phyloP scores from a whole-genome alignment of 2,113 vertebrate species.

The Colaptes auratus region DNA sequence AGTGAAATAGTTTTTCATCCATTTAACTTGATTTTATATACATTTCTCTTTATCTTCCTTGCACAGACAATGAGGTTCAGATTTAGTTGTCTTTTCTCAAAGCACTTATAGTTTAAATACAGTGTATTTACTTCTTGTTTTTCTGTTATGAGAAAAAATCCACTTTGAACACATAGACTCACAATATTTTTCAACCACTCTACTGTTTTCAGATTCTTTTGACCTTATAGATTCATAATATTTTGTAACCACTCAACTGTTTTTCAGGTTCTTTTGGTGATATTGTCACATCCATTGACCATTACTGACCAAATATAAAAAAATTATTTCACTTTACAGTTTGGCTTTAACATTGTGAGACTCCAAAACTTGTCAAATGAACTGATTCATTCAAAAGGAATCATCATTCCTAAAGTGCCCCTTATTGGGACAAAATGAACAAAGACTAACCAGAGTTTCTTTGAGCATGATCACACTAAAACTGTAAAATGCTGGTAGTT shows the following conservation, averaged over 20 bases:
- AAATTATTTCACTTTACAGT: not conserved
- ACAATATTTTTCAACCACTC: not conserved
- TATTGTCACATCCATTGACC: not conserved
- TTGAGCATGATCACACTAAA: not conserved
- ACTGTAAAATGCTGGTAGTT: not conserved
- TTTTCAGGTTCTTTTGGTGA: not conserved
- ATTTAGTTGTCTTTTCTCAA: not conserved
- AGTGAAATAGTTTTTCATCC: not conserved
- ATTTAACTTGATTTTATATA: not conserved
- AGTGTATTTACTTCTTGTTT: not conserved
- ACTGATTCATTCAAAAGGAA: not conserved
- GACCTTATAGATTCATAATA: not conserved
- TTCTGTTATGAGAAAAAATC: not conserved
- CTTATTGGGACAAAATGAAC: not conserved
- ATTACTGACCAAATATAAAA: not conserved
- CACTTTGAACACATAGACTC: not conserved
- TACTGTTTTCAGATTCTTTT: not conserved
- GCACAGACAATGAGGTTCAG: not conserved
- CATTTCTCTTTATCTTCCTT: not conserved
- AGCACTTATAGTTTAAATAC: not conserved
- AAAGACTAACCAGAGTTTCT: not conserved
- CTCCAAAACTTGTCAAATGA: not conserved
- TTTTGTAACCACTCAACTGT: not conserved
- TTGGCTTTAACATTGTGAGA: not conserved
- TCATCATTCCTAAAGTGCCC: not conserved